A percentile compares a stretch with the other conserved stretches of the same genome.
phyloP scores from a whole-genome alignment of 2,888 invertebrate species.

The Teinopalpus imperialis region DNA sequence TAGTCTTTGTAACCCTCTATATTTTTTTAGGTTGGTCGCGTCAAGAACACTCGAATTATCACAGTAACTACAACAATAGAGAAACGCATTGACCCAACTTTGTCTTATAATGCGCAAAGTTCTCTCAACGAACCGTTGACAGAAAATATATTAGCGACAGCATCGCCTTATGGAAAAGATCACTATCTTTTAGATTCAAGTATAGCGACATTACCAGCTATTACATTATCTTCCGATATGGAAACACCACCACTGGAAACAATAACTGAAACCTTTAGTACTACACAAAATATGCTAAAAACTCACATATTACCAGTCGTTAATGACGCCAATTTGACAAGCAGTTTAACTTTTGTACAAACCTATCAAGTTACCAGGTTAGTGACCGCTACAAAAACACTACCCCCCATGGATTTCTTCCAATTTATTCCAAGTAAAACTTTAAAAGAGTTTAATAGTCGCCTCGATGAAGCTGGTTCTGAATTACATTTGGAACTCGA shows the following conservation, averaged over 20 bases:
- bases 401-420: slow-evolving; percentile 93
- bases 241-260: slow-evolving; percentile 94
- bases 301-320: slow-evolving; percentile 94
- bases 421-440: slow-evolving; percentile 93
- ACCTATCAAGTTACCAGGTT: slow-evolving; percentile 93
- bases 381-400: slow-evolving; percentile 94
- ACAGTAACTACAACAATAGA: slow-evolving; percentile 94
- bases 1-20: too few species aligned
- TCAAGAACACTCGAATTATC: slow-evolving; percentile 93
- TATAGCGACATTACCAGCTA: slow-evolving; percentile 91
- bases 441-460: slow-evolving; percentile 93
- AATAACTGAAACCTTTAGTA: slow-evolving; percentile 94
- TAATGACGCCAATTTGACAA: slow-evolving; percentile 87
- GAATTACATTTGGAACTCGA: slow-evolving; percentile 93
- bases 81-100: slow-evolving; percentile 86
- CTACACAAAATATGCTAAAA: slow-evolving; percentile 93
- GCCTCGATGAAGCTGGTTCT: slow-evolving; percentile 93
- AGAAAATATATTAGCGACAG: slow-evolving; percentile 92
- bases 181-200: slow-evolving; percentile 87
- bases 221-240: slow-evolving; percentile 87
- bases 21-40: slow-evolving; percentile 87
- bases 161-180: slow-evolving; percentile 88
- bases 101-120: slow-evolving; percentile 77
- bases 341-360: slow-evolving; percentile 91
- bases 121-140: slow-evolving; percentile 89